phyloP scores from a whole-genome alignment of 2,888 invertebrate genomes.

The Cremastinae sp. region DNA sequence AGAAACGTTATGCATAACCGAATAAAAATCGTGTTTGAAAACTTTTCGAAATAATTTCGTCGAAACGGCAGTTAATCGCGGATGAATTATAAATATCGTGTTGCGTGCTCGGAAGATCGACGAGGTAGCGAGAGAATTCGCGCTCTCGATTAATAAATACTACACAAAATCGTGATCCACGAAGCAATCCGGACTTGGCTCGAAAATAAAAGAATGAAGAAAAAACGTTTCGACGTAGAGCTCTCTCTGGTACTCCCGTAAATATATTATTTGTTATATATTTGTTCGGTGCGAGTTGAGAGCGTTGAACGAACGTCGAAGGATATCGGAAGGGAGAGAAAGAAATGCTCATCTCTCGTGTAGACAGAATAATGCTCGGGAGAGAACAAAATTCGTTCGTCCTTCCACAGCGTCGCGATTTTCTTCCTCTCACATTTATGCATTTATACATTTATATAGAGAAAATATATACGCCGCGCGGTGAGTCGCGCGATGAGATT shows the following conservation, averaged over 20 bases:
- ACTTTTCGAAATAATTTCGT: not conserved
- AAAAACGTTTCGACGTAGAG: too few relatives aligned
- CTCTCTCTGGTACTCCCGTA: too few relatives aligned
- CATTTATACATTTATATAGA: too few relatives aligned
- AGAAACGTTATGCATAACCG: not conserved
- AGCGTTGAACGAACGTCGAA: conserved; percentile 40
- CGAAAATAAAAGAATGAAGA: too few relatives aligned
- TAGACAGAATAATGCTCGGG: too few relatives aligned
- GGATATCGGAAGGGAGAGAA: conserved; percentile 22
- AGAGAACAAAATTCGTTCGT: conserved; percentile 44
- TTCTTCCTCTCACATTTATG: too few relatives aligned
- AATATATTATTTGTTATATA: not conserved
- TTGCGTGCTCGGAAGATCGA: conserved; percentile 11
- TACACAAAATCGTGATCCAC: conserved; percentile 55
- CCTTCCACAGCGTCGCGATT: conserved; percentile 50
- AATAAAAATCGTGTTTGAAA: not conserved
- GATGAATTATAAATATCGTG: not conserved
- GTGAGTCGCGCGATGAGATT: conserved; percentile 59
- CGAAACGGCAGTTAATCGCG: not conserved
- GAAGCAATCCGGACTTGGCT: conserved; percentile 27
- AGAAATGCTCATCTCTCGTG: conserved; percentile 13
- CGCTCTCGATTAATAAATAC: conserved; percentile 49
- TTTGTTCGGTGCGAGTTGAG: not conserved
- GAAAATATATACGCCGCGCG: too few relatives aligned
- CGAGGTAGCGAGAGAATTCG: conserved; percentile 16